Conservation (phyloP, 1,140 invertebrate species). For the Penaeus japonicus region DNA sequence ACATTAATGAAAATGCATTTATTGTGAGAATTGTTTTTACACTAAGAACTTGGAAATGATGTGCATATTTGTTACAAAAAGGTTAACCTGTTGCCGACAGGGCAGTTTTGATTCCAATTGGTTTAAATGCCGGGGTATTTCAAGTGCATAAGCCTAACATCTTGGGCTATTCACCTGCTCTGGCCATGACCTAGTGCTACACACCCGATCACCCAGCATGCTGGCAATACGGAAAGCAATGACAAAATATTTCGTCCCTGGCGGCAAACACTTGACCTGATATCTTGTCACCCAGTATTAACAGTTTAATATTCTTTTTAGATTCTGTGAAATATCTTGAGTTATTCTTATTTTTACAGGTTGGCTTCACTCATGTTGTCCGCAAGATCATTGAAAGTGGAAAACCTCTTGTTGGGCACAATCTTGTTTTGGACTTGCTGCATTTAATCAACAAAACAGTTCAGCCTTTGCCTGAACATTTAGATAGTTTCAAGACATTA, state of each 20-base stretch:
- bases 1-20: not conserved
- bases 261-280: too few species aligned
- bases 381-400: slow-evolving; percentile 4
- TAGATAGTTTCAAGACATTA: slow-evolving; percentile 39
- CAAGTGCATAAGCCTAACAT: too few species aligned
- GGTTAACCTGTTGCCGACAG: too few species aligned
- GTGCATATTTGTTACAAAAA: not conserved
- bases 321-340: not conserved
- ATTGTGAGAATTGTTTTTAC: not conserved
- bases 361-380: slow-evolving; percentile 43
- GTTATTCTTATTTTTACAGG: slow-evolving; percentile 11
- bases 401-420: slow-evolving; percentile 42
- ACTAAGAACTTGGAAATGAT: not conserved
- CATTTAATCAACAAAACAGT: slow-evolving; percentile 52
- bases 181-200: too few species aligned
- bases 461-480: slow-evolving; percentile 29
- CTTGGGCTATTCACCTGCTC: too few species aligned
- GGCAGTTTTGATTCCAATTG: too few species aligned
- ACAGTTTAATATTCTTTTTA: too few species aligned
- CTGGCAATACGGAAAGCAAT: too few species aligned
- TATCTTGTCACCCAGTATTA: too few species aligned
- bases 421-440: slow-evolving; percentile 45
- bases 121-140: too few species aligned
- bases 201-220: too few species aligned
- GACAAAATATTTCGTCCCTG: too few species aligned